Percentiles rank a stretch among this genome's conserved stretches.
These are phyloP conservation scores for Silurus meridionalis DNA, from an alignment of 2,113 vertebrate species.

Conservation along the genomic window DNA sequence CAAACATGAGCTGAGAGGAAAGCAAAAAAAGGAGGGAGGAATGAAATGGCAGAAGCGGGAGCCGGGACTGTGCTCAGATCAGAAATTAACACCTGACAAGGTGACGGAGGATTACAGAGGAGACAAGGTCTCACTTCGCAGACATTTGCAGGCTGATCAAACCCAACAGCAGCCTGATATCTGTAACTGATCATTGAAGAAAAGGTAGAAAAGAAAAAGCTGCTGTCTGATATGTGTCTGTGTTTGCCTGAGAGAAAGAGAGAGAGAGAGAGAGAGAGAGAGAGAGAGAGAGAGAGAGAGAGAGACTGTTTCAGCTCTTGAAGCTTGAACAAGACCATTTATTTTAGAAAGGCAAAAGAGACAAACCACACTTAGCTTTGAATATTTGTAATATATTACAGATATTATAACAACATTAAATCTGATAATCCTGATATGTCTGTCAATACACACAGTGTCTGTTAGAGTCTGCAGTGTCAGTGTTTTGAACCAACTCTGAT, in stretches of 20 bases:
- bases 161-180: conserved; percentile 1
- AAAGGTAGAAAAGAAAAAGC: conserved; percentile 20
- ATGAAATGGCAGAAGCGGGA: conserved; percentile 10
- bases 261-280: neutral
- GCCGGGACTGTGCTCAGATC: neutral
- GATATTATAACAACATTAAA: neutral
- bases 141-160: conserved; percentile 8
- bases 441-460: neutral
- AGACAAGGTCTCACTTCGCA: conserved; percentile 20
- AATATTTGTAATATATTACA: neutral
- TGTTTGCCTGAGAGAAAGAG: neutral
- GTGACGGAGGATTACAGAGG: neutral
- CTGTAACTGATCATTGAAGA: conserved; percentile 17
- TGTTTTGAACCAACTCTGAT: neutral
- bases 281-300: neutral
- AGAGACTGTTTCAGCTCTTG: neutral
- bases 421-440: neutral
- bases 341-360: too few relatives aligned
- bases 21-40: neutral
- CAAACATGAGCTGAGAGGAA: neutral
- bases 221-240: neutral
- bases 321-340: neutral
- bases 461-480: neutral
- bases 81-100: conserved; percentile 43
- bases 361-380: neutral